Evolutionary conservation across 2,113 vertebrate genomes (phyloP).

Genomic region (Sceloporus tristichus): DNA sequence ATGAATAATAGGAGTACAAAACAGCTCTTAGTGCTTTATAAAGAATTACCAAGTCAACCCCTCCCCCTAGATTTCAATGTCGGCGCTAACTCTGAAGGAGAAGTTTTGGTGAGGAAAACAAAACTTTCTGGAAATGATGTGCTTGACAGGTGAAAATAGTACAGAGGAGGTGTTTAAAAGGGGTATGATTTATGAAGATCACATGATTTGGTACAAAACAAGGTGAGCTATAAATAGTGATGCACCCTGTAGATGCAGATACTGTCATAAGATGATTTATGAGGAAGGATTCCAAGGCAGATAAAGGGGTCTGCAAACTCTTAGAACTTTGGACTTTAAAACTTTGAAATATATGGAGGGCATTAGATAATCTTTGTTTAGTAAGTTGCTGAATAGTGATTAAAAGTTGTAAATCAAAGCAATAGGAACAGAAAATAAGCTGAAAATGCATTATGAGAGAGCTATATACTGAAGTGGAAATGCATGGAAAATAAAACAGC

Average conservation of each 20-base stretch:
- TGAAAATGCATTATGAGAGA: constrained; percentile 51
- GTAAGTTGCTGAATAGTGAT: constrained; percentile 65
- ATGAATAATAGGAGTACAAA: not conserved
- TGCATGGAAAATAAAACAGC: constrained; percentile 64
- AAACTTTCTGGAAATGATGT: constrained; percentile 53
- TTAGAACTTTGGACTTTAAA: constrained; percentile 48
- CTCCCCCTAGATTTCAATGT: not conserved
- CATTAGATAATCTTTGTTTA: constrained; percentile 54
- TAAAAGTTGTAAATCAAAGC: constrained; percentile 64
- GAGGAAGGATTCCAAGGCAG: constrained; percentile 26
- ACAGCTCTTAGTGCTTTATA: not conserved
- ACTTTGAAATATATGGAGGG: constrained; percentile 57
- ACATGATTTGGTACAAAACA: constrained; percentile 38
- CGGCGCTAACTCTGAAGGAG: constrained; percentile 28
- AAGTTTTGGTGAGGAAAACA: constrained; percentile 44
- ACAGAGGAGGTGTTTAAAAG: constrained; percentile 36
- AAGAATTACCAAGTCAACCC: not conserved
- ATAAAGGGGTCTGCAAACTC: constrained; percentile 27
- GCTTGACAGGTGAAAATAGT: constrained; percentile 63
- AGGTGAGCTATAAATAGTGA: constrained; percentile 28
- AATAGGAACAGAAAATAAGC: constrained; percentile 45
- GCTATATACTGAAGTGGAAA: constrained; percentile 58
- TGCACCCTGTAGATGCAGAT: constrained; percentile 35
- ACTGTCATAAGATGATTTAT: constrained; percentile 47
- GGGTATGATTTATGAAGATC: constrained; percentile 55